These are phyloP conservation scores for Mixornis gularis DNA, from an alignment of 2,113 vertebrate species.

Conservation along the genomic window DNA sequence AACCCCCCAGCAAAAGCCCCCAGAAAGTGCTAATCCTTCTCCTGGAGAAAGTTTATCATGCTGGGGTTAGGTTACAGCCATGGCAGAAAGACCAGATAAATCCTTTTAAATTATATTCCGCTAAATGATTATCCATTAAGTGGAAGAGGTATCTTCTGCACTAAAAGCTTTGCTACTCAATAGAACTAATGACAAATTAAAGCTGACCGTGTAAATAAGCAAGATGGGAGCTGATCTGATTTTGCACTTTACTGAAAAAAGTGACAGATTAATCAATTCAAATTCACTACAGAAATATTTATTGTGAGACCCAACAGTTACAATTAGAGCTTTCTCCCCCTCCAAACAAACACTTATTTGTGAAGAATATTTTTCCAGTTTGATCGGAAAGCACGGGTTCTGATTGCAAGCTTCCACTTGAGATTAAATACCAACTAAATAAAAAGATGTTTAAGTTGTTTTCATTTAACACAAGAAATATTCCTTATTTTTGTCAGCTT, in stretches of 20 bases:
- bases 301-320: not conserved
- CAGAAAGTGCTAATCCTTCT: not conserved
- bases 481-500: not conserved
- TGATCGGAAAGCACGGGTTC: not conserved
- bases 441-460: not conserved
- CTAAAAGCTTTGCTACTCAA: conserved; percentile 20
- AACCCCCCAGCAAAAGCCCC: not conserved
- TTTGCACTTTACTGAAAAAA: not conserved
- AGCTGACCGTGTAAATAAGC: conserved; percentile 16
- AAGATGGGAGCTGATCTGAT: not conserved
- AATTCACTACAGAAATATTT: conserved; percentile 11
- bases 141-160: not conserved
- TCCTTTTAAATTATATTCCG: not conserved
- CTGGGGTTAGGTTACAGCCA: not conserved
- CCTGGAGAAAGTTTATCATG: not conserved
- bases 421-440: not conserved
- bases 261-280: not conserved
- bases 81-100: not conserved
- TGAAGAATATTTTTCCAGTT: not conserved
- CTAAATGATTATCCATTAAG: conserved; percentile 1
- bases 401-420: not conserved
- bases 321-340: not conserved
- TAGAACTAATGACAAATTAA: not conserved
- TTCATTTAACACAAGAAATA: not conserved
- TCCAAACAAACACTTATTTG: not conserved